Base-by-base conservation (phyloP, 2,888 invertebrate genomes). In the Amiota mariae region DNA sequence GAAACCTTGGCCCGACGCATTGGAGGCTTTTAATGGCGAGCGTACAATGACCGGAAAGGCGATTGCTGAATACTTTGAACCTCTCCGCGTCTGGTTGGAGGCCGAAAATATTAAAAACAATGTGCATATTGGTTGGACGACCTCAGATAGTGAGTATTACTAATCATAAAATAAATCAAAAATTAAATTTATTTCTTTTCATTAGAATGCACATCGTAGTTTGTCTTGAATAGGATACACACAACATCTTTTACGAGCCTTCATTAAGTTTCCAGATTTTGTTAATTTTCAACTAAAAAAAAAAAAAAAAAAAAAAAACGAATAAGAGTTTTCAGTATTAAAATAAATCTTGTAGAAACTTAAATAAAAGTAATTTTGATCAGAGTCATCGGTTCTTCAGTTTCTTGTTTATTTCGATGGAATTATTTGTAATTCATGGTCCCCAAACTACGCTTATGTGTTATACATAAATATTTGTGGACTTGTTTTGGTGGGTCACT, bases 1-100 rank as follows among this genome's bases (percentile, higher is more conserved):
- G 0, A 92, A 92, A 80, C 94, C 95, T 1, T 96, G 96, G 95
- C 94, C 94, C n/a, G 96, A 97, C 81, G 96, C 95, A 74, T 93
- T 98, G 93, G 93, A 95, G 87, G 92, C 92, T 10, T 91, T 97
- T 49, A 96, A 95, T 0, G 96, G 96, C 0, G 93, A 93, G 85
- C 90, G 94, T 82, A 91, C 91, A 72, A 95, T 97, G 94, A 93
- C 93, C 75, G 95, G 95, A 12, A 92, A 93, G 72, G 94, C 95
- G 0, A 91, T 97, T 0, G 89, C 96, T 75, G 95, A 96, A 87
- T 96, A 95, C 90, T 97, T 96, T 90, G 91, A 92, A 77, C 96
- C 96, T 0, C 89, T 97, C 10, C 91, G 93, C 73, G 92, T 94
- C 61, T 96, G 95, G 95, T 90, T 96, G 15, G 91, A 91, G 79